Percentiles rank a stretch among this genome's conserved stretches.
Conservation (phyloP, 2,797 vertebrate species). For the Coranthus polyacanthus region DNA sequence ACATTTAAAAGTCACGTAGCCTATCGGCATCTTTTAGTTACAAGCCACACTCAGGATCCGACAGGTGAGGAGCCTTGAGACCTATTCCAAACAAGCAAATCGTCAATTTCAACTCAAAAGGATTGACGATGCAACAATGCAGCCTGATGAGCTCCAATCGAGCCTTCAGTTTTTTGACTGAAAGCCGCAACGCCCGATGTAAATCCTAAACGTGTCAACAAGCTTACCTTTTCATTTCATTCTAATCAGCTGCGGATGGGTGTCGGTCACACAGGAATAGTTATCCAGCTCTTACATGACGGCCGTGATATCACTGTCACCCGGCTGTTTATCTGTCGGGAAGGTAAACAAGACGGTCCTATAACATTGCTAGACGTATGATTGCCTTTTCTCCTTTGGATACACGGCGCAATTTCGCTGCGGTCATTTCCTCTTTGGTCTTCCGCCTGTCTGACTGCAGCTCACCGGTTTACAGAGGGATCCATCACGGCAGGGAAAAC, state of each 20-base stretch:
- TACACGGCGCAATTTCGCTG: constrained; percentile 32
- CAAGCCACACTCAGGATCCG: constrained; percentile 25
- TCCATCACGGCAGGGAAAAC: constrained; percentile 73
- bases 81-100: constrained; percentile 20
- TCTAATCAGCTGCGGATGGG: constrained; percentile 61
- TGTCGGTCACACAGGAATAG: constrained; percentile 72
- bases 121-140: constrained; percentile 64
- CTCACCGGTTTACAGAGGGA: constrained; percentile 59
- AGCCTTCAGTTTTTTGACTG: constrained; percentile 42
- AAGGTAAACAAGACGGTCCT: constrained; percentile 71
- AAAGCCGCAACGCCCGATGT: constrained; percentile 69
- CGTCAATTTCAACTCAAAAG: constrained; percentile 43
- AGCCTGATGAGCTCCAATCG: constrained; percentile 53
- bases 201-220: constrained; percentile 44
- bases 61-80: constrained; percentile 53
- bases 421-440: constrained; percentile 41
- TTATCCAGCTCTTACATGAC: constrained; percentile 80
- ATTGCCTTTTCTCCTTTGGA: constrained; percentile 33
- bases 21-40: constrained; percentile 28
- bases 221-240: constrained; percentile 72
- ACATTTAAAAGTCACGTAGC: constrained; percentile 51
- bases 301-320: constrained; percentile 58
- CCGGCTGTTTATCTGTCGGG: constrained; percentile 51
- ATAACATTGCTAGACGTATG: constrained; percentile 29
- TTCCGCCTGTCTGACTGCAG: constrained; percentile 39